These are phyloP conservation scores for Craniophora ligustri DNA, from an alignment of 2,888 invertebrate species.

Conservation along the genomic window DNA sequence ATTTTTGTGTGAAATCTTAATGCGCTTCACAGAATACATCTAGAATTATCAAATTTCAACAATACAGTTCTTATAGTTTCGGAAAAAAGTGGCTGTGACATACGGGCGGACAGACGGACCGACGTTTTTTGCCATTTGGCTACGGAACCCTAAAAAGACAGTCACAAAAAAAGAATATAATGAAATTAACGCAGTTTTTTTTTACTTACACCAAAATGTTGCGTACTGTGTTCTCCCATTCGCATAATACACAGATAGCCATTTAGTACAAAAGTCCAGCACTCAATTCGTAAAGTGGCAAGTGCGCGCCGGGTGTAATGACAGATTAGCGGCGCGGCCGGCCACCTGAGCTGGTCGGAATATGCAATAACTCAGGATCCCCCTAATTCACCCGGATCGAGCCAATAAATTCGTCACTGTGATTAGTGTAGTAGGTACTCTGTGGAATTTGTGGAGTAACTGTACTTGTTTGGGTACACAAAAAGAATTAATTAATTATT, in stretches of 20 bases:
- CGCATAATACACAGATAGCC: not conserved
- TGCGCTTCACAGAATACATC: no score
- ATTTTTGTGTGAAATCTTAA: no score
- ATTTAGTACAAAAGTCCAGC: slow-evolving; percentile 25
- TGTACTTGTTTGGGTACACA: slow-evolving; percentile 1
- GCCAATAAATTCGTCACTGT: slow-evolving; percentile 85
- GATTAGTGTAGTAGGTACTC: slow-evolving; percentile 71
- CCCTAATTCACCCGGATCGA: slow-evolving; percentile 77
- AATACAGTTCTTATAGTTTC: no score
- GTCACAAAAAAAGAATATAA: no score
- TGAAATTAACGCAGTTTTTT: no score
- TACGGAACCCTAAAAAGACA: no score
- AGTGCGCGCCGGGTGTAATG: slow-evolving; percentile 69
- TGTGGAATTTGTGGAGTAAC: slow-evolving; percentile 49
- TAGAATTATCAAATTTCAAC: no score
- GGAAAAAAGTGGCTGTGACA: no score
- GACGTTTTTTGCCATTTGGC: no score
- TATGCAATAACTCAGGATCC: slow-evolving; percentile 78
- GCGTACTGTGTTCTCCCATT: no score
- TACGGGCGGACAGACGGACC: no score
- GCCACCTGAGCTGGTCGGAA: slow-evolving; percentile 79
- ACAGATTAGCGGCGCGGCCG: slow-evolving; percentile 76
- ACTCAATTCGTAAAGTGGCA: slow-evolving; percentile 77
- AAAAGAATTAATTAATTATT: not conserved
- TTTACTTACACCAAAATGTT: no score